Base-by-base conservation (phyloP, 2,113 vertebrate genomes). In the Pluvianellus socialis region DNA sequence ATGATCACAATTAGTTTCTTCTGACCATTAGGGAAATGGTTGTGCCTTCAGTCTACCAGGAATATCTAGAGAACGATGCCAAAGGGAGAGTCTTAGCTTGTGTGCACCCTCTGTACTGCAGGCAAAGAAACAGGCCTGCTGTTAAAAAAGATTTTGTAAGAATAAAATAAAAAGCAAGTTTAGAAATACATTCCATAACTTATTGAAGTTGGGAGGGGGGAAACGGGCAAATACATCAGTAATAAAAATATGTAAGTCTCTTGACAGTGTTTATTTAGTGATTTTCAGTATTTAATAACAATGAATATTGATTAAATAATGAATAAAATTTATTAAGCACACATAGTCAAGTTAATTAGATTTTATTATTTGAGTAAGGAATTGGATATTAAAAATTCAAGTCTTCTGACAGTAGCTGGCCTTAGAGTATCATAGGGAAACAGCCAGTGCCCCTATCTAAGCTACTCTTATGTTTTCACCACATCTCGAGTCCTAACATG, bases 291-390 rank as follows among this genome's bases (percentile, higher is more conserved):
- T 90, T 83, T 86, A 86, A n/a, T 59, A 83, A n/a, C n/a, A 88
- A 76, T 83, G 5, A 85, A 72, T 95, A 95, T 94, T 93, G 95
- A 97, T 94, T 95, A 95, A 73, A 71, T 85, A 73, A 87, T 65
- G 47, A 83, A 77, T 89, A 72, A 26, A 79, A 90, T 88, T 88
- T 86, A 95, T 88, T 91, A 82, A 84, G 75, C 27, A 73, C 62
- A 79, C 6, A 66, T 10, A 50, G 35, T 71, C 2, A 6, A 92
- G 61, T 63, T 94, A 95, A 97, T 97, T 96, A 81, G 38, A 71
- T 94, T 96, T 81, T 70, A 89, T 95, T 95, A 96, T 95, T 95
- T 96, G 62, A 94, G 72, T 74, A 80, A 91, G 44, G 88, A 91
- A 76, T 71, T 93, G 61, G 67, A 80, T 91, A 85, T 94, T 96